A percentile compares a stretch with the other conserved stretches of the same genome.
phyloP scores from a whole-genome alignment of 2,888 invertebrate species.

The Pseudococcus jackbeardsleyi region DNA sequence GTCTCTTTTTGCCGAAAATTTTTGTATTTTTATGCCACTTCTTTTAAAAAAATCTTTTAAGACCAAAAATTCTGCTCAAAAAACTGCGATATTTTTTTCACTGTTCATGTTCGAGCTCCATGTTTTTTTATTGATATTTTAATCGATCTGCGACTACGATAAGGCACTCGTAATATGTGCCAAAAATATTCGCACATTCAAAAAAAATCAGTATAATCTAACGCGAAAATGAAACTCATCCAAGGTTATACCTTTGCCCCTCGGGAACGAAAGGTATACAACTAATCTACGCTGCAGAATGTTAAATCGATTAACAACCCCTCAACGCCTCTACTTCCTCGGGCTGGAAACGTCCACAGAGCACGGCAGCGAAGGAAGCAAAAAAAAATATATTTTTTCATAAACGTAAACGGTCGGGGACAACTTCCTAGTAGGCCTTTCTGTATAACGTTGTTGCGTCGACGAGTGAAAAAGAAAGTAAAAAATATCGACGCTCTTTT shows the following conservation, averaged over 20 bases:
- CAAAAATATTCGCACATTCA: background rate
- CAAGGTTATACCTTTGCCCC: background rate
- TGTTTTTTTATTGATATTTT: too few species aligned
- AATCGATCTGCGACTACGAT: too few species aligned
- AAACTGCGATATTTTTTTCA: too few species aligned
- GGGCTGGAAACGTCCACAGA: background rate
- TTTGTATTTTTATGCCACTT: too few species aligned
- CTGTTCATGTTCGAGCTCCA: too few species aligned
- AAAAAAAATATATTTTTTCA: background rate
- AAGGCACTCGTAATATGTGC: too few species aligned
- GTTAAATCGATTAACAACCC: constrained; percentile 24
- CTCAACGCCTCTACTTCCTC: background rate
- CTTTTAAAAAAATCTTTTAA: too few species aligned
- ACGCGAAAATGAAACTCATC: background rate
- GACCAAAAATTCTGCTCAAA: too few species aligned
- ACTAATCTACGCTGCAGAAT: constrained; percentile 7
- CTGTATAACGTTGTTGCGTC: background rate
- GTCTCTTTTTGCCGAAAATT: too few species aligned
- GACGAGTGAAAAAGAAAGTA: background rate
- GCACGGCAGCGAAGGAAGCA: background rate
- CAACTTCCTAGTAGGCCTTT: background rate
- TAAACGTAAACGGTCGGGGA: background rate
- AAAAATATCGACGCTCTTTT: background rate
- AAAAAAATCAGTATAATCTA: constrained; percentile 6
- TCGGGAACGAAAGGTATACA: constrained; percentile 10